phyloP scores from a whole-genome alignment of 2,888 invertebrate species.

The Tipula helvola region DNA sequence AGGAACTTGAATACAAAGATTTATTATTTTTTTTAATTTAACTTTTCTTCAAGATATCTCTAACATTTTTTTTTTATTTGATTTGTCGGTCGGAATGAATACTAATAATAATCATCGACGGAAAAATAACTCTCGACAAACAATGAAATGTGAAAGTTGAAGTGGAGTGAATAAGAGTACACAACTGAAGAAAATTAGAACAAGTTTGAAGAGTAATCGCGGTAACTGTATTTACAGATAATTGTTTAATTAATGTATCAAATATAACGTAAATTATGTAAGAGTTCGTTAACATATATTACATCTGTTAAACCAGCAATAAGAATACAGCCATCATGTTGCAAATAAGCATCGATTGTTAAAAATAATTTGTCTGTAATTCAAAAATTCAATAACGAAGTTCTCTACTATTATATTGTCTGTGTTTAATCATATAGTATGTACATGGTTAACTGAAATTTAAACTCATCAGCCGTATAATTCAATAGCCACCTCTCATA shows the following conservation, averaged over 20 bases:
- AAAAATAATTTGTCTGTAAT: neutral
- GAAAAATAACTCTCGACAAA: neutral
- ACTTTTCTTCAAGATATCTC: neutral
- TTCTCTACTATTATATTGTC: neutral
- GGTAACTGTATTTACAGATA: neutral
- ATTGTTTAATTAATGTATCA: neutral
- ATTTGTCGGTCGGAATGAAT: neutral
- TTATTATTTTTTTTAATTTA: neutral
- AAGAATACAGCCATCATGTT: neutral
- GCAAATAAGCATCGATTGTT: neutral
- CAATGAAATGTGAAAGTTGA: neutral
- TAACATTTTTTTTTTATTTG: neutral
- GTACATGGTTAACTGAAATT: neutral
- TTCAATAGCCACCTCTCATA: neutral
- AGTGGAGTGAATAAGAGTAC: neutral
- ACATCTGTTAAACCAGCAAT: neutral
- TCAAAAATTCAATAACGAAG: neutral
- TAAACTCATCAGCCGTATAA: neutral
- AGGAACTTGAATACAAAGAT: neutral
- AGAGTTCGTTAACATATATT: neutral
- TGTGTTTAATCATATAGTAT: neutral
- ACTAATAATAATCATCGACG: neutral
- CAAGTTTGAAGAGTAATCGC: neutral
- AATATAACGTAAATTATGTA: neutral
- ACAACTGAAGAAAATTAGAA: neutral